These are phyloP conservation scores for Oreochromis niloticus DNA, from an alignment of 2,113 vertebrate species.

Conservation along the genomic window DNA sequence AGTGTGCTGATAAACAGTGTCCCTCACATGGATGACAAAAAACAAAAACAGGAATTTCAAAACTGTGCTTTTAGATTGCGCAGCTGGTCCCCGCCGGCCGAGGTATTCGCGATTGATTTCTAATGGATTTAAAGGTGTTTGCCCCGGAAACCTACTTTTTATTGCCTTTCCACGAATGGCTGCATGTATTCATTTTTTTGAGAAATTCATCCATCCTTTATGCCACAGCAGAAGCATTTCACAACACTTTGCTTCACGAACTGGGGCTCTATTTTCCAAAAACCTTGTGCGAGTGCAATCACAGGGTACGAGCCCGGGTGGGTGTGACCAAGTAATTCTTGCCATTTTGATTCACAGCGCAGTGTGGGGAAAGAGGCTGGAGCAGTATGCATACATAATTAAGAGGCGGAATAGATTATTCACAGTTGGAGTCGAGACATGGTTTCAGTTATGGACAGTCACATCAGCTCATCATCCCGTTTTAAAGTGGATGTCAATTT, in stretches of 20 bases:
- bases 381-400: not conserved
- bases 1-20: not conserved
- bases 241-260: not conserved
- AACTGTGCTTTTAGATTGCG: not conserved
- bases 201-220: not conserved
- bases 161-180: not conserved
- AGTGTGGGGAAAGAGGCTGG: not conserved
- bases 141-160: not conserved
- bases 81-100: not conserved
- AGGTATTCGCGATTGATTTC: not conserved
- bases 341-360: not conserved
- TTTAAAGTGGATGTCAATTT: constrained; percentile 6
- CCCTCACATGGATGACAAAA: not conserved
- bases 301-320: not conserved
- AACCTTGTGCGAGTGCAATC: not conserved
- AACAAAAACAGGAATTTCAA: not conserved
- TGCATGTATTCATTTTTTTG: not conserved
- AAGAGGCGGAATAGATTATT: not conserved
- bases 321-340: not conserved
- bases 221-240: not conserved
- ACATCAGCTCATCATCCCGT: not conserved
- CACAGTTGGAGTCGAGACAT: not conserved
- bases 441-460: not conserved
- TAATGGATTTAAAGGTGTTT: constrained; percentile 18
- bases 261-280: not conserved